Percentiles rank a stretch among this genome's conserved stretches.
Conservation (phyloP, 2,888 invertebrate genomes). For the Lepidocyrtinus sp. region DNA sequence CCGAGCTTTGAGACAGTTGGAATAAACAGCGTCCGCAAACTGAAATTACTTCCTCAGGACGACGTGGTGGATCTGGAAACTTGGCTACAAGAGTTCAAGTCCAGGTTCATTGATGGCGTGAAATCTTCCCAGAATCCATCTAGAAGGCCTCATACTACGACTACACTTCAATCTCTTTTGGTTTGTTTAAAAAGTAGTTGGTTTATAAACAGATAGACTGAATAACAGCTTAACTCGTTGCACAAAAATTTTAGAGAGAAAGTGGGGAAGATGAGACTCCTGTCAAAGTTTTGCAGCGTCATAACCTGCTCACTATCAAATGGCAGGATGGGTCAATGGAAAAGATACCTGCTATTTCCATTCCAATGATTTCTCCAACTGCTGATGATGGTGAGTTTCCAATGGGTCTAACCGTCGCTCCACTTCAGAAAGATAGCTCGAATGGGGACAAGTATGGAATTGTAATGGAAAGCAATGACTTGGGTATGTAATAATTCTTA, state of each 20-base stretch:
- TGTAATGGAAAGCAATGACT: slow-evolving; percentile 61
- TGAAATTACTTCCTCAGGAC: slow-evolving; percentile 55
- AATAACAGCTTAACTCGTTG: not conserved
- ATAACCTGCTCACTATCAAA: slow-evolving; percentile 55
- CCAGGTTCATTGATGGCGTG: slow-evolving; percentile 37
- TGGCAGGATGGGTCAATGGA: slow-evolving; percentile 60
- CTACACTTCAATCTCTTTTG: slow-evolving; percentile 16
- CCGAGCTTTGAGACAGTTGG: slow-evolving; percentile 67
- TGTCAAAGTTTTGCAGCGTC: slow-evolving; percentile 60
- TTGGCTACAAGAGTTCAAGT: slow-evolving; percentile 59
- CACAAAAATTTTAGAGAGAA: not conserved
- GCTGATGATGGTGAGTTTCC: slow-evolving; percentile 56
- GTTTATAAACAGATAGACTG: not conserved
- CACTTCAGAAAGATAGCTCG: slow-evolving; percentile 14
- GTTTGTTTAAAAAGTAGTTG: slow-evolving; percentile 17
- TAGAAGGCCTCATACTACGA: not conserved
- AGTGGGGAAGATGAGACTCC: slow-evolving; percentile 52
- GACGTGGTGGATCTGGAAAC: slow-evolving; percentile 26
- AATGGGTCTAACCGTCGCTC: slow-evolving; percentile 52
- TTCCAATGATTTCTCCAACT: slow-evolving; percentile 36
- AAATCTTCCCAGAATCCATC: too few species aligned
- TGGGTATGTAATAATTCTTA: slow-evolving; percentile 27
- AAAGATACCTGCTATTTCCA: slow-evolving; percentile 41
- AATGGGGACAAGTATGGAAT: slow-evolving; percentile 59
- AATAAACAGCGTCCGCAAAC: slow-evolving; percentile 63